These are phyloP conservation scores for Camponotus fellah DNA, from an alignment of 2,888 invertebrate species.

Conservation along the genomic window DNA sequence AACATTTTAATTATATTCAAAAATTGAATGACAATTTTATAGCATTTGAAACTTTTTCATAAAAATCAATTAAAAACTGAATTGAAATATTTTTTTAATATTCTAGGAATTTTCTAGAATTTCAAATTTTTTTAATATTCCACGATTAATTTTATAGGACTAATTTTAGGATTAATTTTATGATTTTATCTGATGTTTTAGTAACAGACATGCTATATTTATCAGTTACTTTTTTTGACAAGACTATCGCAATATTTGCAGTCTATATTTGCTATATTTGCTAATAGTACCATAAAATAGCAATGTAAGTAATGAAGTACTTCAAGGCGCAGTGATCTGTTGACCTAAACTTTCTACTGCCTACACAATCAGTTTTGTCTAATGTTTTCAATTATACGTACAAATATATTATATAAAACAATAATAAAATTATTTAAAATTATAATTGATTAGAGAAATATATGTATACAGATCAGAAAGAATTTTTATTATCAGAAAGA, in stretches of 20 bases:
- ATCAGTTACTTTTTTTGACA: neutral
- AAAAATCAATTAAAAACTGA: neutral
- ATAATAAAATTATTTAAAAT: neutral
- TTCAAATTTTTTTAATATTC: too few relatives aligned
- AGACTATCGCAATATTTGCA: neutral
- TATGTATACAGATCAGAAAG: neutral
- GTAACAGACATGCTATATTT: neutral
- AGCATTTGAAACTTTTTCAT: neutral
- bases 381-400: neutral
- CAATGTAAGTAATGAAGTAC: neutral
- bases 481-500: neutral
- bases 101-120: too few relatives aligned
- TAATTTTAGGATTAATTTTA: neutral
- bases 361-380: neutral
- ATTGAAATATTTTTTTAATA: too few relatives aligned
- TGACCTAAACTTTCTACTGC: conserved; percentile 8
- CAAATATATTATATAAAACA: conserved; percentile 1
- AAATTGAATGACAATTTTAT: neutral
- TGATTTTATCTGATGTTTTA: conserved; percentile 1
- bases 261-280: neutral
- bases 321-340: neutral
- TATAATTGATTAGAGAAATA: neutral
- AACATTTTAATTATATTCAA: neutral
- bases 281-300: conserved; percentile 2
- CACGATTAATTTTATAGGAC: too few relatives aligned